Evolutionary conservation across 2,797 vertebrate species (phyloP), one percentile per base, ranked within the genome.

Genomic region (Aldrovandia affinis): DNA sequence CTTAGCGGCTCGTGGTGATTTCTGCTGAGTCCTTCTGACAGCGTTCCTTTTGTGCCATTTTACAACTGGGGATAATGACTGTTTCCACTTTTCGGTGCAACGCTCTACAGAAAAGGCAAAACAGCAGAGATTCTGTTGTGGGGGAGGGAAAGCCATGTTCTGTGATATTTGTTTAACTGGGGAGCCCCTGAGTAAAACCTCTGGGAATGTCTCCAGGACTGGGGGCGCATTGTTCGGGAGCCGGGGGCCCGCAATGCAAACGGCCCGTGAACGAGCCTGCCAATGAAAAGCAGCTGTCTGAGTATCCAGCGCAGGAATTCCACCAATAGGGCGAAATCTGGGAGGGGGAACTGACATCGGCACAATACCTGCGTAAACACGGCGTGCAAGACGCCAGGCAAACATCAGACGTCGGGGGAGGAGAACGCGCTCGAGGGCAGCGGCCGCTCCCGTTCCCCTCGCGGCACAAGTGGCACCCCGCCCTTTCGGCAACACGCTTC

Each of bases 101-200:
- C 79, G 42, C 33, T 30, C 57, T 6, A 47, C 30, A 81, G 61
- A 61, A 25, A 59, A 73, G n/a, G 47, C 25, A 2, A 78, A 81
- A 3, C 9, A 57, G 61, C 33, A 55, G 63, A 54, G 55, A 54
- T 50, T 33, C 73, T 83, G 30, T 77, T 57, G 65, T 68, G 80
- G 65, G 83, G 82, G 30, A 88, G 80, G 82, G 86, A 86, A 54
- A 78, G 80, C 84, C 85, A 84, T 86, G 81, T 84, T 85, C 39
- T 84, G 33, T 89, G 86, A 20, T 91, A 88, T 92, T 94, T 91
- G 85, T 90, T 90, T 86, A 93, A 89, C 84, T 81, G 84, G 88
- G 87, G 75, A 81, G 85, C 86, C 81, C 85, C 86, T 65, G 80
- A 65, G 85, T 89, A 83, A 88, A 82, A 83, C 86, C 85, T 73